Evolutionary conservation across 2,113 vertebrate species (phyloP).

Genomic region (Corynorhinus townsendii): DNA sequence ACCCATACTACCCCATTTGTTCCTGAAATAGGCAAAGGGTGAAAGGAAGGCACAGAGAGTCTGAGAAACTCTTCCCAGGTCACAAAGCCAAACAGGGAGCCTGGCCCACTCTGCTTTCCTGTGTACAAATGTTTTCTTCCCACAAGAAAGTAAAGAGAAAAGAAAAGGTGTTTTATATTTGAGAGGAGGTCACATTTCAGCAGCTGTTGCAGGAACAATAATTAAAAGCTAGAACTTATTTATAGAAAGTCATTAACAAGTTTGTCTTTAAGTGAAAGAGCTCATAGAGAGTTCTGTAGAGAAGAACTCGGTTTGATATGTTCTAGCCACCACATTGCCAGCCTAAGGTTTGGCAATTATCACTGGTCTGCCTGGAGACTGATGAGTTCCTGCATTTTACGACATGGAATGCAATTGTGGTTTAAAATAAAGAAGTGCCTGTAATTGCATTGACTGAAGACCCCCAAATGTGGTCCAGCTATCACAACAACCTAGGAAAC

Average conservation of each 20-base stretch:
- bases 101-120: background rate
- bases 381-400: conserved; percentile 2
- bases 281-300: background rate
- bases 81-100: background rate
- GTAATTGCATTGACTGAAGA: background rate
- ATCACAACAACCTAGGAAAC: background rate
- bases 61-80: background rate
- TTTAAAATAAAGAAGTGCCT: conserved; percentile 3
- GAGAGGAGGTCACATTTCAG: conserved; percentile 14
- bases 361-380: background rate
- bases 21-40: background rate
- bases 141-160: background rate
- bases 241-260: conserved; percentile 67
- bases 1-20: background rate
- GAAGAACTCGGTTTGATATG: conserved; percentile 7
- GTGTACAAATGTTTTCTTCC: background rate
- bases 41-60: background rate
- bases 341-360: conserved; percentile 47
- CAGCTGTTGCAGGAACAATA: conserved; percentile 46
- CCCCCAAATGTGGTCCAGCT: background rate
- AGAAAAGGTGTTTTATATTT: background rate
- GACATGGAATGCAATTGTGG: background rate
- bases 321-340: background rate
- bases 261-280: conserved; percentile 38
- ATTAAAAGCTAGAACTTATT: conserved; percentile 57